Evolutionary conservation across 92 coral and sea anemone species (phyloP).

Genomic region (Parazoanthus darwini): DNA sequence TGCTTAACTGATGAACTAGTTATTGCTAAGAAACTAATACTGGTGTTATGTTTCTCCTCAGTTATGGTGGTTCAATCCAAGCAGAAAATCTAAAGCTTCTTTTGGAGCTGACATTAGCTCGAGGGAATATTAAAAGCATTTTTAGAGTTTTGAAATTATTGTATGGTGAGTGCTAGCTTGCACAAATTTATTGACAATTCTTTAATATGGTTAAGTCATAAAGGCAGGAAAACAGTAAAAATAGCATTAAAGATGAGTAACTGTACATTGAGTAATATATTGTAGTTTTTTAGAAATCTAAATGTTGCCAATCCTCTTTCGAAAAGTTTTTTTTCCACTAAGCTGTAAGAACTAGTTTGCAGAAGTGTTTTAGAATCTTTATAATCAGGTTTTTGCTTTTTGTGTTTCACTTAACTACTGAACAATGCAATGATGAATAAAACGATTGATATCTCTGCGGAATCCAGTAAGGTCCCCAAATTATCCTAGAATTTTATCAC

Average conservation of each 20-base stretch:
- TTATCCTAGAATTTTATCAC: background rate
- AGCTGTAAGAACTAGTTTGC: too few species aligned
- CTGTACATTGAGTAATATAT: too few species aligned
- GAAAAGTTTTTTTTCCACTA: too few species aligned
- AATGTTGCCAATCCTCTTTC: too few species aligned
- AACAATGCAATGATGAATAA: background rate
- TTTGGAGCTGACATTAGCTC: slow-evolving; percentile 86
- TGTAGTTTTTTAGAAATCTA: too few species aligned
- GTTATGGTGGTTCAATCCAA: slow-evolving; percentile 77
- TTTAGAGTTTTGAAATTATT: slow-evolving; percentile 87
- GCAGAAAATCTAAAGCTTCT: slow-evolving; percentile 88
- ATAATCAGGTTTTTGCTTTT: too few species aligned
- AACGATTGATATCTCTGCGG: background rate
- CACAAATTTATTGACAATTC: background rate
- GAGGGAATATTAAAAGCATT: slow-evolving; percentile 95
- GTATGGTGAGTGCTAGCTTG: slow-evolving; percentile 71
- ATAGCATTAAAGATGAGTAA: too few species aligned
- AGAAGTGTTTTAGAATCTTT: too few species aligned
- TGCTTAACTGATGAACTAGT: background rate
- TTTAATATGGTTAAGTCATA: too few species aligned
- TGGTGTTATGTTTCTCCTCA: slow-evolving; percentile 34
- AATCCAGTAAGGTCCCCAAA: background rate
- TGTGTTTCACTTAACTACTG: background rate
- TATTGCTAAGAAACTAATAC: background rate
- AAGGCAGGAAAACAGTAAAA: too few species aligned